phyloP scores from a whole-genome alignment of 2,888 invertebrate genomes.

The Agrochola circellaris region DNA sequence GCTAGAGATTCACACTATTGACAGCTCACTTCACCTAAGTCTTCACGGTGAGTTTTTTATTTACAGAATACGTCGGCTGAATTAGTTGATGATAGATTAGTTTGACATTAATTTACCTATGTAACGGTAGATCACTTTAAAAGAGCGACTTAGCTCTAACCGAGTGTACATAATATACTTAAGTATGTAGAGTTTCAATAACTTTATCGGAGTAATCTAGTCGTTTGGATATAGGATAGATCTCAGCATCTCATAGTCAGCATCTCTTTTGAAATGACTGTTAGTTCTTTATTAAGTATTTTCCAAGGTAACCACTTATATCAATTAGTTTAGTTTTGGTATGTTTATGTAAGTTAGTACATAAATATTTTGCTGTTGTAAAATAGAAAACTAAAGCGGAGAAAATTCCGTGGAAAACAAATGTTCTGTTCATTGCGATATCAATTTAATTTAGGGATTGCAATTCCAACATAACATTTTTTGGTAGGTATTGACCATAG shows the following conservation, averaged over 20 bases:
- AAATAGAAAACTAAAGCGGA: neutral
- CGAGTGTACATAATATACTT: neutral
- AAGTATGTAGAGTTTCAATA: conserved; percentile 5
- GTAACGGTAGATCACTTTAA: neutral
- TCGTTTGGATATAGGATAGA: neutral
- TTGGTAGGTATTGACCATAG: neutral
- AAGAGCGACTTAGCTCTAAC: neutral
- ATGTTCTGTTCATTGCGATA: neutral
- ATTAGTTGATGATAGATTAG: neutral
- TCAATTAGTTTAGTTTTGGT: neutral
- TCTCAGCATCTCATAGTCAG: neutral
- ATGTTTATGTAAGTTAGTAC: too few species aligned
- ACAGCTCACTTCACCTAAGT: too few species aligned
- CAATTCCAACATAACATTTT: neutral
- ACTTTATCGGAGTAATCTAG: neutral
- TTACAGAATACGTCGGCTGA: too few species aligned
- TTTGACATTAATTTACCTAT: neutral
- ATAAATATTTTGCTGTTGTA: neutral
- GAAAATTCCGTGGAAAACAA: neutral
- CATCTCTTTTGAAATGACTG: neutral
- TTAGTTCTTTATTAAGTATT: neutral
- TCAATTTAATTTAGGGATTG: neutral
- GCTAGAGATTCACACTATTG: too few species aligned
- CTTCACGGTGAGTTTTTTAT: too few species aligned
- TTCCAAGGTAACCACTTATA: neutral